These are phyloP conservation scores for Spizaetus ornatus DNA, from an alignment of 2,113 vertebrate genomes.

Conservation along the genomic window DNA sequence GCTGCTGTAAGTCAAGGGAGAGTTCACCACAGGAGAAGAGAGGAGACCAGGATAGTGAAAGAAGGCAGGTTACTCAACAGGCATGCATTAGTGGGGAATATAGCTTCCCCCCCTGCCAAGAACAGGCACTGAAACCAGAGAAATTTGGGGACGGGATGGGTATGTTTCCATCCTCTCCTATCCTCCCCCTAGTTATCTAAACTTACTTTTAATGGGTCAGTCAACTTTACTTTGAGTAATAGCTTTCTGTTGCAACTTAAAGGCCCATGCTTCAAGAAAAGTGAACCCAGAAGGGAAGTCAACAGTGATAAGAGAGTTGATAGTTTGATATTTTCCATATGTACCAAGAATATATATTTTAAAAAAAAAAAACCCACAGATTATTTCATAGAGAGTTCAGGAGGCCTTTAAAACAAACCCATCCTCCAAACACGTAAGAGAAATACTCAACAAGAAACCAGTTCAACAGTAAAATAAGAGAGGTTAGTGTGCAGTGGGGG, in stretches of 20 bases:
- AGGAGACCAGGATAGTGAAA: neutral
- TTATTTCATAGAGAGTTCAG: conserved; percentile 18
- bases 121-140: neutral
- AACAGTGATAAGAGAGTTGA: conserved; percentile 47
- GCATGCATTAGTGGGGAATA: neutral
- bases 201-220: conserved; percentile 36
- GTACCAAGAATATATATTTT: neutral
- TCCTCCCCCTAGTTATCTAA: conserved; percentile 24
- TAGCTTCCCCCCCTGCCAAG: neutral
- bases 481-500: neutral
- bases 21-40: neutral
- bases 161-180: neutral
- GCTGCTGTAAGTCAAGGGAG: neutral
- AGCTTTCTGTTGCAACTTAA: conserved; percentile 41
- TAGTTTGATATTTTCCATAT: conserved; percentile 58
- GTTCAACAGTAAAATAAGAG: neutral
- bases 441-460: conserved; percentile 3
- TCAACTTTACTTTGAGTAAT: conserved; percentile 59
- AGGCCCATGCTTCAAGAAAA: conserved; percentile 37
- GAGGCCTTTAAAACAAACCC: conserved; percentile 16
- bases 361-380: neutral
- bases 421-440: conserved; percentile 7
- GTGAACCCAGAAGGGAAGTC: conserved; percentile 54
- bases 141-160: neutral
- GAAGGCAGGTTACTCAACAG: neutral